These are phyloP conservation scores for Montipora sp. DNA, from an alignment of 64 coral and sea anemone species.

Conservation along the genomic window DNA sequence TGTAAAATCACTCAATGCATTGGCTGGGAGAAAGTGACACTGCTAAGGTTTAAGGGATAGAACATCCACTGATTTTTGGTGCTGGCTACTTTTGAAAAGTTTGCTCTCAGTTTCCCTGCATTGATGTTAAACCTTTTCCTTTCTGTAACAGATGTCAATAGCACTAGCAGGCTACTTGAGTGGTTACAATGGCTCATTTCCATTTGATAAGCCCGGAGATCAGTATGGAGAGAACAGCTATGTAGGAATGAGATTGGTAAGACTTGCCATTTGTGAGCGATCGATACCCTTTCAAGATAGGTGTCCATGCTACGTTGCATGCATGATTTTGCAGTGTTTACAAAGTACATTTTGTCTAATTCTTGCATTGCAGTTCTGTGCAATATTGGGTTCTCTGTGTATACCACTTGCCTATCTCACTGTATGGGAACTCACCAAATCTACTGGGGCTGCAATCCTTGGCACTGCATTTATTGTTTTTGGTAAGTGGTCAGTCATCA, in stretches of 20 bases:
- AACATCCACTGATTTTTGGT: too few species aligned
- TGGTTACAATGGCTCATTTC: slow-evolving; percentile 96
- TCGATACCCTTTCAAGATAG: too few species aligned
- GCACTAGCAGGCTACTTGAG: slow-evolving; percentile 86
- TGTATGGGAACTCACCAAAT: slow-evolving; percentile 95
- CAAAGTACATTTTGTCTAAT: background rate
- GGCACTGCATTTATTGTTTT: slow-evolving; percentile 91
- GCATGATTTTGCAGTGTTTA: background rate
- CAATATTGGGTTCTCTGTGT: slow-evolving; percentile 82
- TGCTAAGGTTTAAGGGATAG: too few species aligned
- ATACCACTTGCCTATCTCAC: slow-evolving; percentile 92
- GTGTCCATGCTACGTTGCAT: too few species aligned
- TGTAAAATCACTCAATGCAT: too few species aligned
- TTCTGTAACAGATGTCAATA: slow-evolving; percentile 83
- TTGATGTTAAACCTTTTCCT: background rate
- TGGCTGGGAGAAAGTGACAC: too few species aligned
- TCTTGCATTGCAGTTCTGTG: slow-evolving; percentile 70
- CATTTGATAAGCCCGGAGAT: slow-evolving; percentile 98
- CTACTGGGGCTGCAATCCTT: slow-evolving; percentile 82
- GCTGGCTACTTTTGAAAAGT: background rate
- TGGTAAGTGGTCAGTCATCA: slow-evolving; percentile 67
- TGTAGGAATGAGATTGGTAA: slow-evolving; percentile 97
- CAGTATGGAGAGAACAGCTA: slow-evolving; percentile 88
- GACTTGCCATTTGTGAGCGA: background rate
- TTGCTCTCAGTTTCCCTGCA: background rate